Evolutionary conservation across 2,888 invertebrate genomes (phyloP).

Genomic region (Drosophila mimica): DNA sequence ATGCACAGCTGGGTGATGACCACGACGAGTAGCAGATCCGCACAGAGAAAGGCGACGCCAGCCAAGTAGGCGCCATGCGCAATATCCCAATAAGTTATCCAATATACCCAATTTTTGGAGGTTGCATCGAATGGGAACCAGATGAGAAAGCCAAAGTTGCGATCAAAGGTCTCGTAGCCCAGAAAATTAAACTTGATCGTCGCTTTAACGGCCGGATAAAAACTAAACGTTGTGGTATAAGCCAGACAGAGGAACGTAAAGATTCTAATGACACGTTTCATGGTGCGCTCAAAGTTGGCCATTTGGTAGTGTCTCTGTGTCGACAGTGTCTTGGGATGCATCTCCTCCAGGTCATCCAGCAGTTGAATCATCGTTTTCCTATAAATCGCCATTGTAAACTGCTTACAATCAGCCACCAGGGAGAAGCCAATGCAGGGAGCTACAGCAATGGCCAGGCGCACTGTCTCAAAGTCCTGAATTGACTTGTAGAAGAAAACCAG

Average conservation of each 20-base stretch:
- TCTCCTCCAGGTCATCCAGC: constrained; percentile 72
- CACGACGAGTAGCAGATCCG: constrained; percentile 75
- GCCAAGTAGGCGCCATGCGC: constrained; percentile 73
- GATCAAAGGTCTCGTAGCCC: constrained; percentile 70
- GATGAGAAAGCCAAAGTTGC: constrained; percentile 73
- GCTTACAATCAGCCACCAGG: constrained; percentile 76
- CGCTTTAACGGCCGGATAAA: constrained; percentile 76
- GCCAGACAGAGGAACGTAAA: constrained; percentile 77
- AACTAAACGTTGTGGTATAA: constrained; percentile 69
- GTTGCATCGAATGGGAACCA: constrained; percentile 80
- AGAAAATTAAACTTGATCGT: constrained; percentile 66
- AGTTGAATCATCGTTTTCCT: constrained; percentile 60
- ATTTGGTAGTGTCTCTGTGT: constrained; percentile 64
- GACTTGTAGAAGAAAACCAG: constrained; percentile 70
- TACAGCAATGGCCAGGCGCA: constrained; percentile 77
- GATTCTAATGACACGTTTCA: constrained; percentile 71
- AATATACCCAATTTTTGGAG: constrained; percentile 59
- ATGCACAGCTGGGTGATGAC: constrained; percentile 79
- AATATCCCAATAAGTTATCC: constrained; percentile 67
- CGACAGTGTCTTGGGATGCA: constrained; percentile 71
- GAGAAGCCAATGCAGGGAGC: constrained; percentile 82
- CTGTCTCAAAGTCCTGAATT: constrained; percentile 65
- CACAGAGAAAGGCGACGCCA: constrained; percentile 75
- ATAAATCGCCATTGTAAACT: constrained; percentile 65
- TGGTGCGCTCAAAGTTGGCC: constrained; percentile 48